Percentiles rank a stretch among this genome's conserved stretches.
phyloP scores from a whole-genome alignment of 1,140 invertebrate species.

The Pygmarrhopalites habei region DNA sequence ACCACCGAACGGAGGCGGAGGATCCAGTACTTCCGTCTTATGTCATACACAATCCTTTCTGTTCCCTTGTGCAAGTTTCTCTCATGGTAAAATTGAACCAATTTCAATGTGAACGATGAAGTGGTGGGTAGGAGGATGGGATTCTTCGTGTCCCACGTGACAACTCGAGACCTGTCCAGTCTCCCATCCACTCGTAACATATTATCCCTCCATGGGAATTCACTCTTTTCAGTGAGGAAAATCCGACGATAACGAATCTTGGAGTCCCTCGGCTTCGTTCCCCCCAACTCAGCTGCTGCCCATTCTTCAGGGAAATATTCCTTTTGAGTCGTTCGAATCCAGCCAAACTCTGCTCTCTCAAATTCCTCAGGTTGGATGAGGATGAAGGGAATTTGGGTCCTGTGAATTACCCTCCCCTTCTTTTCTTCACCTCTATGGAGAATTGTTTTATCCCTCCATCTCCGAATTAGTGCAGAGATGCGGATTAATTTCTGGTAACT shows the following conservation, averaged over 20 bases:
- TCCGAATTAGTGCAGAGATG: no score
- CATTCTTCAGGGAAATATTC: no score
- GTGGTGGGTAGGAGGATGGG: neutral
- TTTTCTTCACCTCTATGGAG: no score
- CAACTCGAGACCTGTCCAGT: neutral
- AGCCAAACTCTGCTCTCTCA: no score
- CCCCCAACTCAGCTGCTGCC: no score
- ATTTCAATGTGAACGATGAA: neutral
- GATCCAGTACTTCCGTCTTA: constrained; percentile 25
- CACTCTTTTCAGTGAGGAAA: constrained; percentile 39
- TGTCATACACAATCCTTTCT: constrained; percentile 9
- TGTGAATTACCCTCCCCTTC: no score
- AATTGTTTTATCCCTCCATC: no score
- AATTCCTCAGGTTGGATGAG: no score
- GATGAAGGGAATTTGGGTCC: no score
- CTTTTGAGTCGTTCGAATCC: no score
- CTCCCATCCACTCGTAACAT: neutral
- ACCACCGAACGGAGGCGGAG: constrained; percentile 11
- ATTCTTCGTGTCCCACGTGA: neutral
- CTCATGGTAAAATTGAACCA: constrained; percentile 16
- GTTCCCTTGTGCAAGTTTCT: constrained; percentile 10
- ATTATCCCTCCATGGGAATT: neutral
- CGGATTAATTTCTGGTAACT: no score
- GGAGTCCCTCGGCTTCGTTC: neutral
- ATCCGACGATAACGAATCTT: constrained; percentile 35